phyloP scores from a whole-genome alignment of 2,888 invertebrate species.

The Philonicus albiceps region DNA sequence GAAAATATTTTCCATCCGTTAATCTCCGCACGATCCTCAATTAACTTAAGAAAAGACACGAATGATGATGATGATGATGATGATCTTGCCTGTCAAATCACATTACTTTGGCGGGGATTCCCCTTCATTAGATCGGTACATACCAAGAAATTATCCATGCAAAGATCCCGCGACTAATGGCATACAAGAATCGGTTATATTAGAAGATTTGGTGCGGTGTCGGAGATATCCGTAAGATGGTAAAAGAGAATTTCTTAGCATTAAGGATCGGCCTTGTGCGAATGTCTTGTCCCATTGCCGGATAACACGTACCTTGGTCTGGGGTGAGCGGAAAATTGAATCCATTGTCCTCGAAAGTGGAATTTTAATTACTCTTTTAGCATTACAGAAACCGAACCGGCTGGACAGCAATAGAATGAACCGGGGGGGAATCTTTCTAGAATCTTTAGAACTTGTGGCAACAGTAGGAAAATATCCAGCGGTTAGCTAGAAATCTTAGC shows the following conservation, averaged over 20 bases:
- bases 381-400: neutral
- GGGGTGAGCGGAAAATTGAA: neutral
- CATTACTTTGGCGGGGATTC: neutral
- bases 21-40: neutral
- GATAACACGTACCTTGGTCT: neutral
- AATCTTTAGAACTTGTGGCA: neutral
- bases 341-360: conserved; percentile 14
- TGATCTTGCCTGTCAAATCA: neutral
- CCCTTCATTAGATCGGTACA: neutral
- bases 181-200: neutral
- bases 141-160: neutral
- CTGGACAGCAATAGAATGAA: neutral
- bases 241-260: neutral
- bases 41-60: neutral
- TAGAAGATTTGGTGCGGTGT: neutral
- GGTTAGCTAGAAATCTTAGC: neutral
- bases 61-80: neutral
- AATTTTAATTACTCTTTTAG: conserved; percentile 26
- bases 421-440: neutral
- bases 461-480: neutral
- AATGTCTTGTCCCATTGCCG: neutral
- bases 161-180: neutral
- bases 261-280: neutral
- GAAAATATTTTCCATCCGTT: neutral
- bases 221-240: neutral